These are phyloP conservation scores for fruit fly (Drosophila melanogaster) DNA, from an alignment of 1,140 invertebrate species.

Conservation along the genomic window Release_6_plus_ISO1_MT NT_037436.4:10272501-10273000, in stretches of 20 bases:
- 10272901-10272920: background rate
- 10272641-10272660: slow-evolving; percentile 14
- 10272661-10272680: slow-evolving; percentile 59
- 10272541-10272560: slow-evolving; percentile 72
- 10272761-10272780: slow-evolving; percentile 83
- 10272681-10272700: background rate
- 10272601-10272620: slow-evolving; percentile 60
- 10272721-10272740: slow-evolving; percentile 25
- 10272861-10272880: background rate
- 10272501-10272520: slow-evolving; percentile 5
- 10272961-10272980: background rate
- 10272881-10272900: background rate
- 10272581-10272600: slow-evolving; percentile 78
- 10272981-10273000: no score
- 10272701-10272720: slow-evolving; percentile 4
- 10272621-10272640: slow-evolving; percentile 42
- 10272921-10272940: background rate
- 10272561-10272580: slow-evolving; percentile 82
- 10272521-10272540: slow-evolving; percentile 19
- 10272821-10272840: slow-evolving; percentile 62
- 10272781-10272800: slow-evolving; percentile 81
- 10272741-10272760: slow-evolving; percentile 62
- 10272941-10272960: no score
- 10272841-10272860: slow-evolving; percentile 68
- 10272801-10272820: slow-evolving; percentile 41